Evolutionary conservation across 2,797 vertebrate genomes (phyloP).

Genomic region (Myotis daubentonii): DNA sequence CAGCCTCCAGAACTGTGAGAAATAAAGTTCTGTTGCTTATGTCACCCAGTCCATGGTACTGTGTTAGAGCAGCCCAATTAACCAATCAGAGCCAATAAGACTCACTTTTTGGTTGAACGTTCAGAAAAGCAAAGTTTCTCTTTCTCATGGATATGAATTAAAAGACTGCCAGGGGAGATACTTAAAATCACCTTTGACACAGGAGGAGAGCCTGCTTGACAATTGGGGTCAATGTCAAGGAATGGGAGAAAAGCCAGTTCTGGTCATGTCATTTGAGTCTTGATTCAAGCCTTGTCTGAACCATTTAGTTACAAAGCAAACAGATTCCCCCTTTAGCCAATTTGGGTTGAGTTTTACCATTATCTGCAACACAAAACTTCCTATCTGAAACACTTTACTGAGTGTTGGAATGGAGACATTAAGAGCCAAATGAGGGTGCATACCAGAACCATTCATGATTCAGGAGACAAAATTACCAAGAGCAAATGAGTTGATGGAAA

Average conservation of each 20-base stretch:
- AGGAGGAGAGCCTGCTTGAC: neutral
- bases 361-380: neutral
- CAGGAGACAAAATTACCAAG: constrained; percentile 32
- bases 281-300: constrained; percentile 20
- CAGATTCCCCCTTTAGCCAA: neutral
- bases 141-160: neutral
- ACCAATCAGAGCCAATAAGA: neutral
- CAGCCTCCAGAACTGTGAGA: neutral
- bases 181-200: neutral
- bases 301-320: constrained; percentile 47
- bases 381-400: neutral
- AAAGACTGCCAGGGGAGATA: neutral
- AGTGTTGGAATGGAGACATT: neutral
- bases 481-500: constrained; percentile 22
- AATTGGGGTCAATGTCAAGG: neutral
- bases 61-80: neutral
- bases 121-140: neutral
- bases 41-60: neutral
- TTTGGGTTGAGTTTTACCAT: constrained; percentile 30
- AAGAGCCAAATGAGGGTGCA: neutral
- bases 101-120: neutral
- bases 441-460: constrained; percentile 6
- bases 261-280: neutral
- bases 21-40: neutral
- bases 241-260: neutral